Percentiles rank a stretch among this genome's conserved stretches.
phyloP scores from a whole-genome alignment of 2,888 invertebrate genomes.

The Lamellibrachia columna region DNA sequence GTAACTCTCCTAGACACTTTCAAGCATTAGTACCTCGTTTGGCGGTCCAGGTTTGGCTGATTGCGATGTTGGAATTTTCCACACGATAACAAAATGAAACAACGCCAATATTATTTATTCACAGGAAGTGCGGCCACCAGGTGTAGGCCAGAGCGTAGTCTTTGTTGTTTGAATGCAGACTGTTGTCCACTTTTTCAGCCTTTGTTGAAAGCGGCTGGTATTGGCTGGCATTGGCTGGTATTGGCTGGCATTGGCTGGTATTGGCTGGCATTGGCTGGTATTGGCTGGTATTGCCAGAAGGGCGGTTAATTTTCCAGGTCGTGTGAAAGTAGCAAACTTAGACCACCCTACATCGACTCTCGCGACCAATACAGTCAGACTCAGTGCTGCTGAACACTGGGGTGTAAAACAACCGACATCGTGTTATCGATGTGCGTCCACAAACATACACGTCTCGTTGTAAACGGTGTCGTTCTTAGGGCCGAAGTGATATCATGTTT shows the following conservation, averaged over 20 bases:
- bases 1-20: background rate
- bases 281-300: background rate
- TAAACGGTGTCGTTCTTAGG: background rate
- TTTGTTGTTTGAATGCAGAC: background rate
- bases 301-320: background rate
- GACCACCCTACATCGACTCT: background rate
- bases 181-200: background rate
- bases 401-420: background rate
- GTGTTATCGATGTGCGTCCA: background rate
- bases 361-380: background rate
- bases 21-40: background rate
- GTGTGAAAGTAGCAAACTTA: background rate
- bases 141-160: background rate
- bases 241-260: background rate
- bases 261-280: no score
- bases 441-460: background rate
- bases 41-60: background rate
- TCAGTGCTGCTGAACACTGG: background rate
- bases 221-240: no score
- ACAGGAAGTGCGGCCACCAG: background rate
- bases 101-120: background rate
- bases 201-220: background rate
- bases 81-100: background rate
- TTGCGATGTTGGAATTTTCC: constrained; percentile 9
- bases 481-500: background rate